Conservation (phyloP, 2,888 invertebrate genomes). For the Torymus texanus region DNA sequence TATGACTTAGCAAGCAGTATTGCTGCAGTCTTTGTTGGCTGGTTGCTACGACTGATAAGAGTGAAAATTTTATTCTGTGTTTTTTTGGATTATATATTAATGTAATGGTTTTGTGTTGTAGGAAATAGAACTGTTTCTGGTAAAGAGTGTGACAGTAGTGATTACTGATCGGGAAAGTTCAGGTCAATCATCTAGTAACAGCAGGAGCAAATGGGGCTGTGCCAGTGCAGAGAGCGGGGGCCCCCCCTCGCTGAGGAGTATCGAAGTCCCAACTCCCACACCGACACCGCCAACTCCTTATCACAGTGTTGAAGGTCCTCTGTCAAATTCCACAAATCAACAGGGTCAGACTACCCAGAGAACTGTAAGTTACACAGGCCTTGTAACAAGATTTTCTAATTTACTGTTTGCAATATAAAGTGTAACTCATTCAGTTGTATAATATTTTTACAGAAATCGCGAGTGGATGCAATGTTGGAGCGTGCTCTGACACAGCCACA, state of each 20-base stretch:
- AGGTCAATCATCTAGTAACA: constrained; percentile 64
- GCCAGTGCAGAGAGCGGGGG: constrained; percentile 74
- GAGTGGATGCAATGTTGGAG: constrained; percentile 89
- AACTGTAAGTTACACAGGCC: constrained; percentile 65
- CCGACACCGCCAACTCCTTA: constrained; percentile 71
- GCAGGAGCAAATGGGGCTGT: constrained; percentile 70
- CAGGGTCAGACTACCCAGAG: constrained; percentile 73
- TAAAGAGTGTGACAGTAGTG: constrained; percentile 79
- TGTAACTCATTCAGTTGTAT: not conserved
- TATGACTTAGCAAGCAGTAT: not conserved
- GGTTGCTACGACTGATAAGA: no score
- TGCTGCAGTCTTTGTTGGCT: not conserved
- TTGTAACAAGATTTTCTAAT: no score
- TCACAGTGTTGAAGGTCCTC: constrained; percentile 71
- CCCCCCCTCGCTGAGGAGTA: constrained; percentile 73
- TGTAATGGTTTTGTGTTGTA: constrained; percentile 69
- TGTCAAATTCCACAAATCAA: constrained; percentile 71
- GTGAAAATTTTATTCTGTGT: not conserved
- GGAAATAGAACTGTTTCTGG: constrained; percentile 80
- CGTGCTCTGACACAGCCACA: constrained; percentile 78
- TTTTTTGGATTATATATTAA: not conserved
- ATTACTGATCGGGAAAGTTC: constrained; percentile 76
- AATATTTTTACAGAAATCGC: constrained; percentile 76
- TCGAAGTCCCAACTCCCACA: constrained; percentile 70
- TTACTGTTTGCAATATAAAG: no score